Percentiles rank a stretch among this genome's conserved stretches.
These are phyloP conservation scores for Carcharodon carcharias DNA, from an alignment of 2,797 vertebrate species.

Conservation along the genomic window DNA sequence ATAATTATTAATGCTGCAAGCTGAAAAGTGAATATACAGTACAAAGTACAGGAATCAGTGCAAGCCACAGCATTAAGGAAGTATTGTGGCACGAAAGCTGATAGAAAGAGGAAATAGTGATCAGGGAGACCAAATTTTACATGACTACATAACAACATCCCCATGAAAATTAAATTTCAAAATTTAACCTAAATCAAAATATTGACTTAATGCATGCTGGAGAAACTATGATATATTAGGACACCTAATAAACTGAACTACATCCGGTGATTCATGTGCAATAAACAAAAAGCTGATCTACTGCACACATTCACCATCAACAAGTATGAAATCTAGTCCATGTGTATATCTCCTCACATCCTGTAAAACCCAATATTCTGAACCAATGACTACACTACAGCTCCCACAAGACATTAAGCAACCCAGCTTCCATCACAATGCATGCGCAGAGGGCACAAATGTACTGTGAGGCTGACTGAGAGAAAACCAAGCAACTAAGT, in stretches of 20 bases:
- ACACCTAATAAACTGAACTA: neutral
- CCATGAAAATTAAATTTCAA: neutral
- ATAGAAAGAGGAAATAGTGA: neutral
- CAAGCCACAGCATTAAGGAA: neutral
- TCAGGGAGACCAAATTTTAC: neutral
- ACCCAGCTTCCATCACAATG: neutral
- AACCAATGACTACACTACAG: neutral
- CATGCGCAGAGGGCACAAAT: neutral
- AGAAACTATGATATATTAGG: neutral
- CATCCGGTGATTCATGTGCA: neutral
- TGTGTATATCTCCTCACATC: neutral
- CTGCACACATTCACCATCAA: neutral
- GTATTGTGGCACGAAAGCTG: neutral
- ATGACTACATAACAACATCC: neutral
- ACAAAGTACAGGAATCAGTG: neutral
- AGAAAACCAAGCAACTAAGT: neutral
- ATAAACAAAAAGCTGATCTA: neutral
- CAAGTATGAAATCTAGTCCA: neutral
- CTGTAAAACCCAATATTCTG: neutral
- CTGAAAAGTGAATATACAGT: neutral
- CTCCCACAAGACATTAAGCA: neutral
- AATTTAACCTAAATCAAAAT: neutral
- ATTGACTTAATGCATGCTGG: neutral
- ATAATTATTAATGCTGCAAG: neutral
- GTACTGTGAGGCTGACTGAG: neutral